Evolutionary conservation across 2,888 invertebrate genomes (phyloP), one percentile per base, ranked within the genome.

Genomic region (Ormyrus labotus): DNA sequence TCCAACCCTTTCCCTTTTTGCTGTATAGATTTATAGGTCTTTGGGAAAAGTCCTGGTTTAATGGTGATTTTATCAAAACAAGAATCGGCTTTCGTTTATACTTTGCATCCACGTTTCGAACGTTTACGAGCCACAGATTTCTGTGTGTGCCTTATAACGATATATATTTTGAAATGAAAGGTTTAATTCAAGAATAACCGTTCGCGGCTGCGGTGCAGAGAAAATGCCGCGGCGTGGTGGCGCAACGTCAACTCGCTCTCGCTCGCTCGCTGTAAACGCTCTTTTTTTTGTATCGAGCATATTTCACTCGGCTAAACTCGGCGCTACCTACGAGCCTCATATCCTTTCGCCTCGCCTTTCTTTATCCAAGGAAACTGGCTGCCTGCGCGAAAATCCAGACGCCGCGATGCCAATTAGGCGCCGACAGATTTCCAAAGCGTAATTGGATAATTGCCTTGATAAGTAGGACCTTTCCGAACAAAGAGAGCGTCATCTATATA

Each of bases 291-390:
- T 57, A 69, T 53, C 13, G 13, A 6, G 34, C 50, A 64, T 70
- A 77, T 55, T 64, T 76, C 48, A 60, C 53, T 57, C 34, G n/a
- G 47, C 13, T 11, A 13, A 6, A 57, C 47, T 6, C 4, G 48
- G 34, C 55, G 19, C 50, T 58, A 51, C 34, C 6, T 51, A 19
- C 51, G 50, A 60, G 7, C 48, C 5, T 51, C 10, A 45, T 51
- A 78, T 64, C 64, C 71, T 78, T 78, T 78, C 72, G 71, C 78
- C 78, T 34, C 65, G 78, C 72, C 72, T 78, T 71, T 64, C 76
- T 63, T 68, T 13, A 13, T 34, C 34, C 67, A n/a, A 60, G 69
- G 48, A 77, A 57, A 71, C 19, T n/a, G 64, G 34, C 61, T 53
- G 19, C 34, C 34, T 34, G 34, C 34, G 34, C 34, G 34, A 34